Evolutionary conservation across 1,140 invertebrate species (phyloP).

Genomic region (Globodera rostochiensis): DNA sequence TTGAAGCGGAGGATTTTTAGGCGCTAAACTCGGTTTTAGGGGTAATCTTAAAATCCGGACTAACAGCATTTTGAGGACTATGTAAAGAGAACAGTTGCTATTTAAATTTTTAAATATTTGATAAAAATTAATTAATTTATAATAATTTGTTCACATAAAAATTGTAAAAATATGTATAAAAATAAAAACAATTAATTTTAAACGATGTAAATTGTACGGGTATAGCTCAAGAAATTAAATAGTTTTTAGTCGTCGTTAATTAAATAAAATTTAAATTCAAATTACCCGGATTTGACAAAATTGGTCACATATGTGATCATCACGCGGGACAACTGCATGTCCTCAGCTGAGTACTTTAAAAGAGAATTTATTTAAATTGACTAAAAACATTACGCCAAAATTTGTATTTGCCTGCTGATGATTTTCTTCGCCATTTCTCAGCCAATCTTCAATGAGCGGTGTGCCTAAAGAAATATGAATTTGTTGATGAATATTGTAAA

Average conservation of each 20-base stretch:
- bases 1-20: no score
- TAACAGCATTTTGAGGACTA: no score
- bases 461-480: constrained; percentile 36
- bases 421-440: background rate
- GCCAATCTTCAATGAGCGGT: constrained; percentile 67
- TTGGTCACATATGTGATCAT: constrained; percentile 94
- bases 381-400: constrained; percentile 9
- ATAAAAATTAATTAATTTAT: no score
- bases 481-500: no score
- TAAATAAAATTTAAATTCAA: constrained; percentile 1
- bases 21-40: no score
- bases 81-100: no score
- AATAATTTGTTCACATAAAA: background rate
- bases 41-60: no score
- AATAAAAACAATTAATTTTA: background rate
- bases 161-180: background rate
- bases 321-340: constrained; percentile 83
- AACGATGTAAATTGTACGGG: no score
- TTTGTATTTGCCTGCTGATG: background rate
- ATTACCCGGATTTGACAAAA: constrained; percentile 94
- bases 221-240: no score
- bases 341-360: constrained; percentile 84
- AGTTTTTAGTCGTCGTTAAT: background rate
- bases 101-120: no score
- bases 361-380: constrained; percentile 67